Conservation (phyloP, 1,140 invertebrate genomes). For the Drosophila bocki region DNA sequence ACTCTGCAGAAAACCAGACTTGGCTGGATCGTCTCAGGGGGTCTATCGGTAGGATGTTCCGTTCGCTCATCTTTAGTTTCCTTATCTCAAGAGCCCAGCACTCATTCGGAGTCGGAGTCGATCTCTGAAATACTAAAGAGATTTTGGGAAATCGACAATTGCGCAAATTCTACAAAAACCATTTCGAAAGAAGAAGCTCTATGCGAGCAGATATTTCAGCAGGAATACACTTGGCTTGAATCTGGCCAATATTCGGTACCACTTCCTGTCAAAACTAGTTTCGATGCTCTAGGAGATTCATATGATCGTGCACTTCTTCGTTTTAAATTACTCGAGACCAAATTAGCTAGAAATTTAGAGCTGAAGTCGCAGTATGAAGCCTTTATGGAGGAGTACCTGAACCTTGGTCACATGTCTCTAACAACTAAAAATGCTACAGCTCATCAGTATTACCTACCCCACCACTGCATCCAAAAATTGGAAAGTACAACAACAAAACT, state of each 20-base stretch:
- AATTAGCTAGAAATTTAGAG: not conserved
- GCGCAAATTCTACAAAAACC: no score
- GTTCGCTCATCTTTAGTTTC: not conserved
- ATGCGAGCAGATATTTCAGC: not conserved
- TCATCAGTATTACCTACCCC: not conserved
- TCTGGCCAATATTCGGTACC: not conserved
- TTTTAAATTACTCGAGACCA: not conserved
- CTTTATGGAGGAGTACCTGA: not conserved
- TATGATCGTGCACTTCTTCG: not conserved
- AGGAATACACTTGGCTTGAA: not conserved
- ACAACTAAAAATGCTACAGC: not conserved
- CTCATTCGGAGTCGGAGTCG: no score
- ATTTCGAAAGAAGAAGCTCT: no score
- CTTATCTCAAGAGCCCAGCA: not conserved
- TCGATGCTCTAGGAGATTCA: not conserved
- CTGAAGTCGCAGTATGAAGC: not conserved
- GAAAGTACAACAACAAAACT: slow-evolving; percentile 1
- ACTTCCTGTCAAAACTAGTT: not conserved
- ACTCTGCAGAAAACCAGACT: not conserved
- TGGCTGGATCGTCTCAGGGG: slow-evolving; percentile 2
- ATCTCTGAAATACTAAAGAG: no score
- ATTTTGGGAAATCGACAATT: no score
- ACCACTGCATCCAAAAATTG: slow-evolving; percentile 1
- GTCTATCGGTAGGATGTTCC: not conserved
- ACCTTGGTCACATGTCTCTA: not conserved